phyloP scores from a whole-genome alignment of 2,113 vertebrate genomes.

The Maccullochella peelii region DNA sequence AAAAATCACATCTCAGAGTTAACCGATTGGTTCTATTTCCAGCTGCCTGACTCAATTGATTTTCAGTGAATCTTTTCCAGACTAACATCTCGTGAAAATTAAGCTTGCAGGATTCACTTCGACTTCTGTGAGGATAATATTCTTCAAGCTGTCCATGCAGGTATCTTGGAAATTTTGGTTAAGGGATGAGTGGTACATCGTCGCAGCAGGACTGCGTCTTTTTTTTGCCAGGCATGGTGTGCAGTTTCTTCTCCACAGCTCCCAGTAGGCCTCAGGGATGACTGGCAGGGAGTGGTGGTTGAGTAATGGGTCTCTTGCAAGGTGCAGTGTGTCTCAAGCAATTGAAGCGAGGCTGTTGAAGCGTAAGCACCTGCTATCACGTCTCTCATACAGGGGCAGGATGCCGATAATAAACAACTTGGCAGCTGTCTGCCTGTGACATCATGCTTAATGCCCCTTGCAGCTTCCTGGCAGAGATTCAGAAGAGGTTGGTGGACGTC shows the following conservation, averaged over 20 bases:
- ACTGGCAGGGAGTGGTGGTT: constrained; percentile 28
- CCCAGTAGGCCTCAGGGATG: constrained; percentile 36
- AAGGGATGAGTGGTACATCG: constrained; percentile 6
- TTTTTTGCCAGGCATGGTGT: not conserved
- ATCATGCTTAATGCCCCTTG: constrained; percentile 57
- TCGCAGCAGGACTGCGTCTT: not conserved
- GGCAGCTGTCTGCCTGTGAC: constrained; percentile 59
- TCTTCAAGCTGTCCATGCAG: constrained; percentile 17
- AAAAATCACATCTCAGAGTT: not conserved
- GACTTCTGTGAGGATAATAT: constrained; percentile 14
- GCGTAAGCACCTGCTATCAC: constrained; percentile 48
- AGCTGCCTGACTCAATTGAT: constrained; percentile 32
- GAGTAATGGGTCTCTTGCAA: constrained; percentile 53
- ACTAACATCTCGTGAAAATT: constrained; percentile 32
- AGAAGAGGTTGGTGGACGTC: constrained; percentile 33
- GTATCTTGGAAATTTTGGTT: constrained; percentile 5
- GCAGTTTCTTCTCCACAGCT: constrained; percentile 40
- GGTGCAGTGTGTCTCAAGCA: constrained; percentile 44
- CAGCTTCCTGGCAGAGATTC: constrained; percentile 52
- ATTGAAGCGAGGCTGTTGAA: constrained; percentile 41
- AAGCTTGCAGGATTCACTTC: constrained; percentile 23
- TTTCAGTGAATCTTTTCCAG: constrained; percentile 24
- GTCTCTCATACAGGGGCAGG: constrained; percentile 22
- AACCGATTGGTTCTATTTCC: constrained; percentile 32
- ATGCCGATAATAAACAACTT: constrained; percentile 65